Evolutionary conservation across 2,113 vertebrate genomes (phyloP), one percentile per base, ranked within the genome.

Genomic region (Lamprologus ornatipinnis): DNA sequence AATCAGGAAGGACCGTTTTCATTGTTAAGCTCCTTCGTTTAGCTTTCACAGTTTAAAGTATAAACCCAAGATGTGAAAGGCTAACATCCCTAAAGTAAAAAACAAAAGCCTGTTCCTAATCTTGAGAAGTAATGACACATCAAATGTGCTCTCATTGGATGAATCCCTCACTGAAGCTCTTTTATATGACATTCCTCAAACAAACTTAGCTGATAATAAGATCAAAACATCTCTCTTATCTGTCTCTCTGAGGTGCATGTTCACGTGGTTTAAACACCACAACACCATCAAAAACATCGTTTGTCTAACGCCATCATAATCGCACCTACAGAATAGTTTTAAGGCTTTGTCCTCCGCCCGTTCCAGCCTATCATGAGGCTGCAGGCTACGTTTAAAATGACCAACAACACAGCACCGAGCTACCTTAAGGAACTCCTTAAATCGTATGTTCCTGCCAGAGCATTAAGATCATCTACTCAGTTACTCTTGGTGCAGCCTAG

Each of bases 201-300:
- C 31, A 63, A 68, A 6, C 35, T 21, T 3, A 7, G 7, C 3
- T 23, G 63, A 40, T 23, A 70, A 70, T 45, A 45, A 45, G 7
- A 15, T 21, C 17, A 65, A 65, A 63, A 37, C 0, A 37, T 65
- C 6, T 12, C 31, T 65, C 58, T n/a, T 5, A 0, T 37, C 42
- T 11, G 9, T 75, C 9, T 49, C 15, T 31, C 26, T 78, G 70
- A 49, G 0, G 12, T 78, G 42, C 9, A 49, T 19, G 9, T 11
- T 78, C 9, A 19, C 4, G 15, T 49, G 26, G 15, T 49, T 47
- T 75, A 75, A 75, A 49, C 0, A 9, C 14, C 70, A 19, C 31
- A 9, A 37, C 31, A 82, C 26, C 13, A 9, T 51, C 40, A 35
- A 60, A 82, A 45, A 82, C 60, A 1, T 6, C 0, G 26, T 53